phyloP scores from a whole-genome alignment of 37 sponge, comb jelly and placozoan species.

The Axinella damicornis region DNA sequence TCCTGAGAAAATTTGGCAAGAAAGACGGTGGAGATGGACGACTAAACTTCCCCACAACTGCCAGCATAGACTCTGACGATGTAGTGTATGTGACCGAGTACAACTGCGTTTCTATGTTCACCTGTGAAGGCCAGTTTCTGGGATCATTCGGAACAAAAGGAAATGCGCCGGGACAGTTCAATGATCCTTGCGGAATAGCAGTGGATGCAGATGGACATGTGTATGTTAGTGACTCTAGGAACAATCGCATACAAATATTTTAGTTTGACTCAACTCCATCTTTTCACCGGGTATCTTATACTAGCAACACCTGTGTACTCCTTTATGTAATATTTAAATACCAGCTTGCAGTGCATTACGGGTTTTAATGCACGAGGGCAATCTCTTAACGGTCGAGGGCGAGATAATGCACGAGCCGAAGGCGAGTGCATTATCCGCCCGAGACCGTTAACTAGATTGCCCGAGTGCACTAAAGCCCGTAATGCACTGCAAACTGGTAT shows the following conservation, averaged over 20 bases:
- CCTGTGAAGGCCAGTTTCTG: slow-evolving; percentile 48
- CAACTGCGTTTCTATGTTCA: slow-evolving; percentile 28
- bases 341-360: too few relatives aligned
- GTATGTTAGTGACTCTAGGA: slow-evolving; percentile 51
- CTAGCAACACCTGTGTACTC: too few relatives aligned
- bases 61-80: slow-evolving; percentile 14
- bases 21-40: background rate
- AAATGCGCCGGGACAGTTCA: slow-evolving; percentile 30
- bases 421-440: too few relatives aligned
- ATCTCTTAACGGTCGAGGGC: too few relatives aligned
- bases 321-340: too few relatives aligned
- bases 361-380: too few relatives aligned
- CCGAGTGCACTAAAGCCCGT: too few relatives aligned
- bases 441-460: too few relatives aligned
- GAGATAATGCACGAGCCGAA: too few relatives aligned
- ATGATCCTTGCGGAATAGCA: slow-evolving; percentile 42
- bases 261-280: too few relatives aligned
- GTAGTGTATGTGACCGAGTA: slow-evolving; percentile 46
- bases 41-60: background rate
- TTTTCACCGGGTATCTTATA: too few relatives aligned
- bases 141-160: slow-evolving; percentile 46
- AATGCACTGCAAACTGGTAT: too few relatives aligned
- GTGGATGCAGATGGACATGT: slow-evolving; percentile 52
- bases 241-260: slow-evolving; percentile 9
- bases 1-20: slow-evolving; percentile 26